Base-by-base conservation (phyloP, 1,140 invertebrate species). In the Lepidurus packardi region DNA sequence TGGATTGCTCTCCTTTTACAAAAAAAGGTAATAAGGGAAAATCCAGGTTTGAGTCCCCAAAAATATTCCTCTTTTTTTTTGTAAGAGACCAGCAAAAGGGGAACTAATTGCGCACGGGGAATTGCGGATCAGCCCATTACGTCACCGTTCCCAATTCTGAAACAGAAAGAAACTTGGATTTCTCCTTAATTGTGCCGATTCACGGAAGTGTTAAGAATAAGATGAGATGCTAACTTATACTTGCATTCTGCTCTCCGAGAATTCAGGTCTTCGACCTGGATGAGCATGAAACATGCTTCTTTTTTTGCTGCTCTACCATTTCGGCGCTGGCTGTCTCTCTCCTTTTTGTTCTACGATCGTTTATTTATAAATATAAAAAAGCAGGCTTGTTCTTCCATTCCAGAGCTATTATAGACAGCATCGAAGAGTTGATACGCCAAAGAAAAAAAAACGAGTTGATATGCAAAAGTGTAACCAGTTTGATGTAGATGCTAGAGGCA, bases 381-480 rank as follows among this genome's bases (percentile, higher is more conserved):
- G 21, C 16, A 65, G 53, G 10, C 16, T 16, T 65, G 16, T 65
- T 65, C 21, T 65, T 65, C 13, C 8, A 13, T 65, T 13, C 53
- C 45, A 65, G 53, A n/a, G 53, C 8, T 65, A 65, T 65, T 65
- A 65, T 65, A 65, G 53, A 65, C 53, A 65, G 53, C 53, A 65
- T 65, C 53, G 53, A 65, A 65, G 16, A 21, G 53, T 21, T 65
- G 10, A n/a, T 65, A 21, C 34, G 34, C 25, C 0, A 34, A 34
- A 34, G 25, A n/a, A 34, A 34, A 2, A 34, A 21, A 65, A 65
- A 65, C 47, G n/a, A 65, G 13, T 65, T 65, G 47, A 65, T 65
- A 65, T 65, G 47, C 53, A 65, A 65, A 65, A 21, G 53, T 65
- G 53, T 65, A 65, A 65, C 53, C 53, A 65, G 53, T 65, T 65